These are phyloP conservation scores for Nudaria mundana DNA, from an alignment of 2,888 invertebrate species.

Conservation along the genomic window DNA sequence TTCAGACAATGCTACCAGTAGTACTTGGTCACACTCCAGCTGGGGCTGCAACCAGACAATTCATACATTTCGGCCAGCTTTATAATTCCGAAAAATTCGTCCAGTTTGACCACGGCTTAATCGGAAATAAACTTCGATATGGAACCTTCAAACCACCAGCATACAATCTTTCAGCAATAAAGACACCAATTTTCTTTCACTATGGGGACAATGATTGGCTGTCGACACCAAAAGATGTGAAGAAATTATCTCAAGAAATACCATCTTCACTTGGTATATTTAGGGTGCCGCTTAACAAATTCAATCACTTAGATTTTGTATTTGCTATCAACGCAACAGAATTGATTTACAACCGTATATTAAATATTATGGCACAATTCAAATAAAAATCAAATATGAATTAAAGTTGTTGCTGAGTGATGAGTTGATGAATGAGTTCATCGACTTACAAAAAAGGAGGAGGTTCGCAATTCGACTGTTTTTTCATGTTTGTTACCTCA, in stretches of 20 bases:
- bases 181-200: conserved; percentile 71
- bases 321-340: conserved; percentile 80
- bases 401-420: no score
- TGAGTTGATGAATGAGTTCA: no score
- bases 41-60: conserved; percentile 70
- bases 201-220: conserved; percentile 79
- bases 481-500: no score
- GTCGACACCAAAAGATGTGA: conserved; percentile 68
- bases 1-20: conserved; percentile 75
- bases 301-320: conserved; percentile 82
- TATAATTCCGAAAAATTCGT: conserved; percentile 69
- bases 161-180: conserved; percentile 69
- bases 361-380: conserved; percentile 68
- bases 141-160: conserved; percentile 73
- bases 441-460: no score
- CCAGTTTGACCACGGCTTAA: conserved; percentile 73
- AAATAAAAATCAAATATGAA: conserved; percentile 25
- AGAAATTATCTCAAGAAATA: conserved; percentile 59
- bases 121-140: conserved; percentile 64
- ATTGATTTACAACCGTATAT: conserved; percentile 78
- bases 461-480: no score
- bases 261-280: conserved; percentile 68
- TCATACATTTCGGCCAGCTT: conserved; percentile 76
- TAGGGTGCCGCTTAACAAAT: conserved; percentile 64
- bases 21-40: conserved; percentile 76